Base-by-base conservation (phyloP, 2,888 invertebrate genomes). In the Drosophila koepferae region DNA sequence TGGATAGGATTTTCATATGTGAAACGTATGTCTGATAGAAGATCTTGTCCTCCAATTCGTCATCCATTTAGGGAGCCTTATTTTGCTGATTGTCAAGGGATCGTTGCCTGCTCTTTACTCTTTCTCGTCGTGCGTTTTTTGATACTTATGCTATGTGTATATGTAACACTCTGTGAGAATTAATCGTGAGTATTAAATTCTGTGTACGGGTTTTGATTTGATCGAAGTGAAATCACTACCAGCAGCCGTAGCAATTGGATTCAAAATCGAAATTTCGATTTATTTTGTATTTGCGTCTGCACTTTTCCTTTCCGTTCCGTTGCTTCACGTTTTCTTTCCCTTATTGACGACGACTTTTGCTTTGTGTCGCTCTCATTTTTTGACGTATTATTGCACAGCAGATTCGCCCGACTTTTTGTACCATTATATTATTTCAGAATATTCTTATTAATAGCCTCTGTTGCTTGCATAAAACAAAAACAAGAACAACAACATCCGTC, bases 1-100 rank as follows among this genome's bases (percentile, higher is more conserved):
- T 96, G 60, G 97, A 97, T 92, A 97, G 94, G 81, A 97, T 94
- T 95, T 97, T 97, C 95, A 97, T 95, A 93, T 97, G 97, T 81
- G 97, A 97, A 81, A 97, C 94, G 93, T 97, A 97, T 40, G 97
- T 97, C 95, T 97, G 97, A 93, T 97, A 97, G 90, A 97, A 94
- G 90, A 97, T 96, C 94, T 95, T 96, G 91, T 97, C 97, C 94
- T 98, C 97, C 91, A 97, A 94, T 94, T 97, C 97, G 96, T 98
- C 97, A 95, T 98, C 98, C 98, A 98, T 98, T 79, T 69, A 64
- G 64, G 49, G 59, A 34, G 53, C 51, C 36, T 65, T 43, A 20
- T 36, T 56, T 12, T 40, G n/a, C 23, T 41, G 18, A 16, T 18
- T 53, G 48, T 49, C 14, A 43, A 61, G 23, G 55, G 38, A 56